phyloP scores from a whole-genome alignment of 2,797 vertebrate genomes.

The Danio albolineatus region DNA sequence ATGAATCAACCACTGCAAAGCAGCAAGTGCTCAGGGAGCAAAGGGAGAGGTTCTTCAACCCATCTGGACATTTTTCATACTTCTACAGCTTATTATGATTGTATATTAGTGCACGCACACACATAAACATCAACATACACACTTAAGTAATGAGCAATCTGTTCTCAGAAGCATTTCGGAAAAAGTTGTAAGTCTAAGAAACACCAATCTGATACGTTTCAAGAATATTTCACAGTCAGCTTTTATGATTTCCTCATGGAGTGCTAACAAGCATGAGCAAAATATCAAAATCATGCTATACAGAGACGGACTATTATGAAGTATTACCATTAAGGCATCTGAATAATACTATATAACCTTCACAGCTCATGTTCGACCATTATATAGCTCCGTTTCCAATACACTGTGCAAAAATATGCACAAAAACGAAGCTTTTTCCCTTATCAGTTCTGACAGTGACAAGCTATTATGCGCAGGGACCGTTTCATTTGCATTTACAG shows the following conservation, averaged over 20 bases:
- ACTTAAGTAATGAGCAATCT: slow-evolving; percentile 6
- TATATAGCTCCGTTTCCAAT: slow-evolving; percentile 29
- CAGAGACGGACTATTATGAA: slow-evolving; percentile 5
- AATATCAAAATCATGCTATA: slow-evolving; percentile 26
- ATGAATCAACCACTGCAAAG: slow-evolving; percentile 42
- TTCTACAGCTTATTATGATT: slow-evolving; percentile 35
- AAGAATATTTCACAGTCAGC: not conserved
- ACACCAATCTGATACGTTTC: slow-evolving; percentile 11
- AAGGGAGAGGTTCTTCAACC: slow-evolving; percentile 40
- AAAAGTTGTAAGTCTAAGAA: slow-evolving; percentile 8
- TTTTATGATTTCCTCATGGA: slow-evolving; percentile 25
- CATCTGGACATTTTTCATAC: slow-evolving; percentile 48
- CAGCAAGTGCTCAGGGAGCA: slow-evolving; percentile 40
- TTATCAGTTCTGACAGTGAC: slow-evolving; percentile 72
- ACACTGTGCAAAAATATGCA: slow-evolving; percentile 21
- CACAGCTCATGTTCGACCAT: not conserved
- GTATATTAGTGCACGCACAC: slow-evolving; percentile 9
- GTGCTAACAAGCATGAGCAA: slow-evolving; percentile 33
- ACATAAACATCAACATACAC: not conserved
- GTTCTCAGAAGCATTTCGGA: slow-evolving; percentile 14
- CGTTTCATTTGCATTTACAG: slow-evolving; percentile 76
- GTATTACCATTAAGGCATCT: slow-evolving; percentile 17
- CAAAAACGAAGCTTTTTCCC: slow-evolving; percentile 62
- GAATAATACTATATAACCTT: slow-evolving; percentile 32
- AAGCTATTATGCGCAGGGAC: slow-evolving; percentile 66